A percentile compares a stretch with the other conserved stretches of the same genome.
phyloP scores from a whole-genome alignment of 2,113 vertebrate genomes.

The Cynopterus brachyotis region DNA sequence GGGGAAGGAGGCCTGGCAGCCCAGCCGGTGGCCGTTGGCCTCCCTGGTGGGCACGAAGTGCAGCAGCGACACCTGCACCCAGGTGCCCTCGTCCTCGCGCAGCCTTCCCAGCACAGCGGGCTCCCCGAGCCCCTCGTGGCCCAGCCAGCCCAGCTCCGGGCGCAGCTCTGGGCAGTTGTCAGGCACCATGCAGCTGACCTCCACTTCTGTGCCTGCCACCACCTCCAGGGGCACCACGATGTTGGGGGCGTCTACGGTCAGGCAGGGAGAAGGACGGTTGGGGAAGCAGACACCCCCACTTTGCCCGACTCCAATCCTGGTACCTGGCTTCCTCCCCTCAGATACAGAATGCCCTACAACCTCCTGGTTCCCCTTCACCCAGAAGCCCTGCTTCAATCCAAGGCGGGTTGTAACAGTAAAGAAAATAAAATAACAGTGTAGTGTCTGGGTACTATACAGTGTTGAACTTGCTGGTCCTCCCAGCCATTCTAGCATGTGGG shows the following conservation, averaged over 20 bases:
- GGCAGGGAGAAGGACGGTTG: not conserved
- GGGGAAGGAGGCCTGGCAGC: slow-evolving; percentile 90
- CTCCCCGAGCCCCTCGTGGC: slow-evolving; percentile 89
- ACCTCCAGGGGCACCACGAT: slow-evolving; percentile 90
- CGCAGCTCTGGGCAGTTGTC: slow-evolving; percentile 93
- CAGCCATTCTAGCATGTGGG: not conserved
- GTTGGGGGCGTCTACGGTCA: slow-evolving; percentile 87
- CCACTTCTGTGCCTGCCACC: slow-evolving; percentile 87
- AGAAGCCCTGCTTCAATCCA: not conserved
- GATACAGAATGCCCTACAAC: not conserved
- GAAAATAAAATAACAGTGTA: rapidly evolving
- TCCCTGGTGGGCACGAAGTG: slow-evolving; percentile 89
- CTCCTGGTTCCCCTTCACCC: not conserved
- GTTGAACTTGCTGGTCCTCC: not conserved
- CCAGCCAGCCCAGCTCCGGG: slow-evolving; percentile 91
- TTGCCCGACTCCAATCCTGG: not conserved
- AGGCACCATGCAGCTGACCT: slow-evolving; percentile 91
- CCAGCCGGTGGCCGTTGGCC: slow-evolving; percentile 90
- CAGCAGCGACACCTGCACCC: slow-evolving; percentile 88
- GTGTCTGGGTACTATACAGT: not conserved
- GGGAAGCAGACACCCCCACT: not conserved
- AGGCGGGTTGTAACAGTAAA: too few relatives aligned
- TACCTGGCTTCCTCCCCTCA: not conserved
- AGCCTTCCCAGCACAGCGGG: slow-evolving; percentile 85
- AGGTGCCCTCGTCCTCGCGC: slow-evolving; percentile 89